Base-by-base conservation (phyloP, 2,113 vertebrate species). In the Irena cyanogastra region DNA sequence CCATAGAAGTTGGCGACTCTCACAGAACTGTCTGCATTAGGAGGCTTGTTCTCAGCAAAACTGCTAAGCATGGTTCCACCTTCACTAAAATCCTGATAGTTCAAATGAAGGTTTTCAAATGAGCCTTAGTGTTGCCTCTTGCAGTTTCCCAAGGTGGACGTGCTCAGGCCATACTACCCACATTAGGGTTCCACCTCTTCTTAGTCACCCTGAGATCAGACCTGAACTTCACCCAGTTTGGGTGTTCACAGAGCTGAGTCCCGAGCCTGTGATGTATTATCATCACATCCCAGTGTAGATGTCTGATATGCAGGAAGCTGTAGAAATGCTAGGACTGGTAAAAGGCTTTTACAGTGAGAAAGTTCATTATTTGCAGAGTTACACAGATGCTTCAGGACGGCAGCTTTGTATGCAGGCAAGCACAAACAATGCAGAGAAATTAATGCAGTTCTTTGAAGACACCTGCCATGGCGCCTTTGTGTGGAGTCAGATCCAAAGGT, bases 121-220 rank as follows among this genome's bases (percentile, higher is more conserved):
- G 35, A 52, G 45, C 11, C 30, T 63, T 31, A 52, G 16, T 1
- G 31, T 1, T 72, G 22, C 30, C 37, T 23, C 31, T 19, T 6
- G 13, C 11, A 42, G 6, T 8, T 81, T 70, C 37, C n/a, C 30
- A 26, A 24, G 26, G 26, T 37, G 19, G 7, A 47, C 0, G 0
- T n/a, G 49, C 44, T 71, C 16, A 37, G 76, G 41, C 33, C 33
- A 8, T 6, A 5, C 6, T 16, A 4, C 45, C 10, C 6, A 21
- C 8, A 28, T 53, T 9, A 18, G 47, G 35, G 10, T 82, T 74
- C 47, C 31, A 50, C 8, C 26, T 66, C n/a, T 41, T 60, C 45
- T 18, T 11, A 26, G 9, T 17, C 19, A 57, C 28, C n/a, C 33
- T 33, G 33, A 45, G 26, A 37, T 16, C 20, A 79, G 50, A 70